Evolutionary conservation across 1,140 invertebrate genomes (phyloP).

Genomic region (Euschistus heros): DNA sequence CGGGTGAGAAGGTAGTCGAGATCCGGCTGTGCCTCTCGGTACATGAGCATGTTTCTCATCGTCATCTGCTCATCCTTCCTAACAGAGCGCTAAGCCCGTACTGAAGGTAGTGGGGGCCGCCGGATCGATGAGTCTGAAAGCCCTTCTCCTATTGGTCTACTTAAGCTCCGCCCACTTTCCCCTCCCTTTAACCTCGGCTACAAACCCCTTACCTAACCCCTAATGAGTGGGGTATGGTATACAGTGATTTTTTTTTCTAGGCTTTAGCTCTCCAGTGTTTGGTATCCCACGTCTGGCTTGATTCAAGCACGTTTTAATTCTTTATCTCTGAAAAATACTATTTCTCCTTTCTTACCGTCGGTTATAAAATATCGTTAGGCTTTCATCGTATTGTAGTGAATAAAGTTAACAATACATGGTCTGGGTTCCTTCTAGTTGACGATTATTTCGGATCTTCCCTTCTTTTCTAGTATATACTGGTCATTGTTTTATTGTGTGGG

Average conservation of each 20-base stretch:
- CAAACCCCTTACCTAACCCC: slow-evolving; percentile 6
- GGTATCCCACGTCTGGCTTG: too few relatives aligned
- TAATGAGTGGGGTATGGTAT: not conserved
- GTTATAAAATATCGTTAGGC: too few relatives aligned
- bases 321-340: too few relatives aligned
- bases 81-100: not conserved
- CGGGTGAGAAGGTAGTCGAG: slow-evolving; percentile 24
- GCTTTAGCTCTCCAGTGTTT: not conserved
- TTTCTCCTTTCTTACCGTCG: too few relatives aligned
- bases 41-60: slow-evolving; percentile 26
- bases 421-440: too few relatives aligned
- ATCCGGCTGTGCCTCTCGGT: slow-evolving; percentile 21
- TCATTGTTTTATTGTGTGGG: too few relatives aligned
- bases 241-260: not conserved
- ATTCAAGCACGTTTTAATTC: too few relatives aligned
- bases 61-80: slow-evolving; percentile 11
- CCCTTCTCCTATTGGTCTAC: not conserved
- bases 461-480: too few relatives aligned
- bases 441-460: too few relatives aligned
- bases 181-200: not conserved
- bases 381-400: too few relatives aligned
- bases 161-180: slow-evolving; percentile 6
- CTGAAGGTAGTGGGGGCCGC: not conserved
- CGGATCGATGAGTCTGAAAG: slow-evolving; percentile 8
- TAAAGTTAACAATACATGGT: too few relatives aligned